Conservation (phyloP, 2,888 invertebrate species). For the Cetonia aurata region DNA sequence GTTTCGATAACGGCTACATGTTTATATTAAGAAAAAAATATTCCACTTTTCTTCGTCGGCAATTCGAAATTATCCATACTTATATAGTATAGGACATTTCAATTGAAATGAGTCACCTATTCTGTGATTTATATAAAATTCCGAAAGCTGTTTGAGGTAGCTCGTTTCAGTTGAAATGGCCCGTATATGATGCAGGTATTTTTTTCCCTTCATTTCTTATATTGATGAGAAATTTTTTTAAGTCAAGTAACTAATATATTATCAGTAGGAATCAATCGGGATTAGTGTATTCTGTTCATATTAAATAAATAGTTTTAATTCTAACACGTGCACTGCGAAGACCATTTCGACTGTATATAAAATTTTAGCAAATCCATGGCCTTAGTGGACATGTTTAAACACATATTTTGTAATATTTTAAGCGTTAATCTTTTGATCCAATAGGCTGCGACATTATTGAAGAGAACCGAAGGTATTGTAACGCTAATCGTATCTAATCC, state of each 20-base stretch:
- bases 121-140: no score
- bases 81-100: no score
- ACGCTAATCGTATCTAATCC: slow-evolving; percentile 87
- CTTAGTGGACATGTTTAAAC: not conserved
- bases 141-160: no score
- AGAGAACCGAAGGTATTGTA: slow-evolving; percentile 89
- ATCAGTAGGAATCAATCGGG: not conserved
- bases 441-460: slow-evolving; percentile 86
- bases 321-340: not conserved
- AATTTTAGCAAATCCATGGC: not conserved
- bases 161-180: no score
- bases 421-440: slow-evolving; percentile 46
- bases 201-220: slow-evolving; percentile 4
- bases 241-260: slow-evolving; percentile 31
- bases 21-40: slow-evolving; percentile 30
- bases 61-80: slow-evolving; percentile 13
- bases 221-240: slow-evolving; percentile 29
- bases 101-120: no score
- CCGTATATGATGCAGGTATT: slow-evolving; percentile 41
- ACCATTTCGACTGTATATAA: not conserved
- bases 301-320: no score
- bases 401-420: not conserved
- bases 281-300: not conserved
- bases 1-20: slow-evolving; percentile 36
- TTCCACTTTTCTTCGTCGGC: not conserved